Conservation (phyloP, 2,888 invertebrate species). For the Nymphalis c-album region DNA sequence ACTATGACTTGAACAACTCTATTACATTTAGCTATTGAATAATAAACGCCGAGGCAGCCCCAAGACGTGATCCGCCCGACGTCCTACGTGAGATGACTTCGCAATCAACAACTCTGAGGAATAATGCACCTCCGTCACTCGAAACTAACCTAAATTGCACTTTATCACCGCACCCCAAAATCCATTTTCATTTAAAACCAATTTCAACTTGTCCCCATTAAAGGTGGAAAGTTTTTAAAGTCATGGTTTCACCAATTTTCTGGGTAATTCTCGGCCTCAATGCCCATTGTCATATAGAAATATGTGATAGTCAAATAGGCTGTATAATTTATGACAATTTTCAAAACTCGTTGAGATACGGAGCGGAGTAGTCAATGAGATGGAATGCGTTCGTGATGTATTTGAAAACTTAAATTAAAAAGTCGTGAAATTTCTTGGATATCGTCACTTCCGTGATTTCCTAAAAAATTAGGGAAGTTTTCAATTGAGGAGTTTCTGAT, state of each 20-base stretch:
- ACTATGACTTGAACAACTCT: conserved; percentile 55
- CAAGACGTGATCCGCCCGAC: conserved; percentile 56
- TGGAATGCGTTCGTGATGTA: conserved; percentile 29
- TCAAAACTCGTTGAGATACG: conserved; percentile 35
- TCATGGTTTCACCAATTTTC: conserved; percentile 60
- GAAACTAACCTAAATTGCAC: conserved; percentile 54
- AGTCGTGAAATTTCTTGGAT: conserved; percentile 24
- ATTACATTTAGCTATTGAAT: conserved; percentile 71
- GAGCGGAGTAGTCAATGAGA: conserved; percentile 19
- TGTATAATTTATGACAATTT: conserved; percentile 58
- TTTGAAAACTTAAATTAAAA: conserved; percentile 34
- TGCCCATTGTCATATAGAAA: conserved; percentile 62
- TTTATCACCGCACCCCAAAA: conserved; percentile 50
- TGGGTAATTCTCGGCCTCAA: conserved; percentile 49
- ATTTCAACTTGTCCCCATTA: conserved; percentile 47
- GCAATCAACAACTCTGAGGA: conserved; percentile 44
- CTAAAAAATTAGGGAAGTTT: conserved; percentile 13
- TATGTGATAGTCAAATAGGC: conserved; percentile 54
- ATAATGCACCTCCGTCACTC: conserved; percentile 50
- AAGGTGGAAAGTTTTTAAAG: conserved; percentile 54
- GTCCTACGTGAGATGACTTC: conserved; percentile 61
- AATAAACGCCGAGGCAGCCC: conserved; percentile 64
- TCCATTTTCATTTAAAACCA: conserved; percentile 48
- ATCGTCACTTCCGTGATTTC: conserved; percentile 13
- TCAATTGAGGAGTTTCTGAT: conserved; percentile 2